phyloP scores from a whole-genome alignment of 2,888 invertebrate genomes.

The Phaedon cochleariae region DNA sequence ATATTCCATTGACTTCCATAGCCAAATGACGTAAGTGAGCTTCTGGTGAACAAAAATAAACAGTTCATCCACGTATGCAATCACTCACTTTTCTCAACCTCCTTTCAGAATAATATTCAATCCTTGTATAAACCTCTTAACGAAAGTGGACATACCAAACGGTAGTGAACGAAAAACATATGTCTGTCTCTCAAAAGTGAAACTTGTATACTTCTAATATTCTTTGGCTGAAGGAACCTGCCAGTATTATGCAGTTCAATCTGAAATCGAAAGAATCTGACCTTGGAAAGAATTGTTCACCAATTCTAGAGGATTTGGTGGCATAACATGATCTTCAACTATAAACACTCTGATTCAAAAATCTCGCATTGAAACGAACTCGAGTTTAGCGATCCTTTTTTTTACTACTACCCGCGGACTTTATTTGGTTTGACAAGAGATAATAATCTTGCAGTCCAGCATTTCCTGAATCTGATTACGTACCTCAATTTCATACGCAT shows the following conservation, averaged over 20 bases:
- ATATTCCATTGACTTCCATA: no score
- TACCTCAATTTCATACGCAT: background rate
- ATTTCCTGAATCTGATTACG: slow-evolving; percentile 10
- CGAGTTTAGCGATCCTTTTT: background rate
- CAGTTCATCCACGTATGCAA: slow-evolving; percentile 15
- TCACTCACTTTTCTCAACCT: background rate
- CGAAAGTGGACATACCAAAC: slow-evolving; percentile 12
- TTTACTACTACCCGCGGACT: background rate
- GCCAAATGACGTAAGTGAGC: slow-evolving; percentile 12
- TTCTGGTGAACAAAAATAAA: slow-evolving; percentile 3
- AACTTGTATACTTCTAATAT: background rate
- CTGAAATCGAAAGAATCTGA: background rate
- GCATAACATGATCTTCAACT: slow-evolving; percentile 9
- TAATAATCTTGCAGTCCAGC: slow-evolving; percentile 16
- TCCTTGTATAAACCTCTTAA: slow-evolving; percentile 12
- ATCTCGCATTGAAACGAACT: slow-evolving; percentile 6
- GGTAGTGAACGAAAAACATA: slow-evolving; percentile 13
- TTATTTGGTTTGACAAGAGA: background rate
- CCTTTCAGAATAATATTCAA: background rate
- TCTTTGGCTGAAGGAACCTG: background rate
- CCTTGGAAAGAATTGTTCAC: background rate
- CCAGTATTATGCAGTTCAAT: background rate
- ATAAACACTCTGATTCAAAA: slow-evolving; percentile 6
- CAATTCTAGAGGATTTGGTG: slow-evolving; percentile 5
- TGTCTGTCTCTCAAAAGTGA: background rate